Evolutionary conservation across 1,140 invertebrate species (phyloP).

Genomic region (Dreissena polymorpha): DNA sequence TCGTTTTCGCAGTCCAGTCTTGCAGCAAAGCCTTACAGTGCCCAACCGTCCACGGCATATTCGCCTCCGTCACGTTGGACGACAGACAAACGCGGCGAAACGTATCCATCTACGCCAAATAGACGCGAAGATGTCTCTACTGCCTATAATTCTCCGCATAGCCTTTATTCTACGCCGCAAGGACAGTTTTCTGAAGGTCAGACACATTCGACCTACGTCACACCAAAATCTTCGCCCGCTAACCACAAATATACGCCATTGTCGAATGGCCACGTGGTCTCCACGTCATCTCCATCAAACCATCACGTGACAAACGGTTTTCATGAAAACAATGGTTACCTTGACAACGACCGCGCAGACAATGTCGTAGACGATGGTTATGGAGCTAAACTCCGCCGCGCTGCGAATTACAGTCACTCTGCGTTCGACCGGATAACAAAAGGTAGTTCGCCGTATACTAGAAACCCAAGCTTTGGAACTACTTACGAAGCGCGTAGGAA

Average conservation of each 20-base stretch:
- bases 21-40: not conserved
- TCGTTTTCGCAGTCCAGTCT: not conserved
- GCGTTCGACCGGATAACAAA: conserved; percentile 22
- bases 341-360: conserved; percentile 4
- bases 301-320: conserved; percentile 10
- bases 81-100: conserved; percentile 9
- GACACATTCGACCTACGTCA: not conserved
- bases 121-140: conserved; percentile 30
- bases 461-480: conserved; percentile 29
- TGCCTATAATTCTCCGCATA: conserved; percentile 6
- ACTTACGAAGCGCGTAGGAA: not conserved
- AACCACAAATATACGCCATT: not conserved
- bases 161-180: conserved; percentile 32
- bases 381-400: conserved; percentile 33
- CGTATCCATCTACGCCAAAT: conserved; percentile 10
- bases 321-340: not conserved
- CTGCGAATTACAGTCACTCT: conserved; percentile 35
- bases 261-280: not conserved
- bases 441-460: conserved; percentile 12
- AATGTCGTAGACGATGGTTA: conserved; percentile 40
- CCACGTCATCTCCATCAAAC: not conserved
- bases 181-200: not conserved
- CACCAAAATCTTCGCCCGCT: not conserved
- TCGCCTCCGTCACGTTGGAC: not conserved
- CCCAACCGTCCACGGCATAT: not conserved